Evolutionary conservation across 1,140 invertebrate genomes (phyloP).

Genomic region (Mizuhopecten yessoensis): DNA sequence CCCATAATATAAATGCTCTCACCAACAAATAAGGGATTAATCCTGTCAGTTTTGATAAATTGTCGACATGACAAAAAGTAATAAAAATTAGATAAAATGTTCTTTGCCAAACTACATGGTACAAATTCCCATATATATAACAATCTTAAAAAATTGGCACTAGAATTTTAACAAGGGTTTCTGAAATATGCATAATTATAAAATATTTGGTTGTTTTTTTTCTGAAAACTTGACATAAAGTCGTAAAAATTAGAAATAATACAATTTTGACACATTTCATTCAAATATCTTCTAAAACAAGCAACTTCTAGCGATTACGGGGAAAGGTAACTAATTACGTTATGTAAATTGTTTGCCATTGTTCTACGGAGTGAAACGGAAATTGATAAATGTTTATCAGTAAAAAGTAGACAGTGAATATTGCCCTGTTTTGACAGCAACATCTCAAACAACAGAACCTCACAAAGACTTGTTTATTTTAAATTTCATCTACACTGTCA

Average conservation of each 20-base stretch:
- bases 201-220: no score
- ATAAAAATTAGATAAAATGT: background rate
- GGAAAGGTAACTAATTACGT: background rate
- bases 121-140: background rate
- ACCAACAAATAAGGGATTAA: background rate
- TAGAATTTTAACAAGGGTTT: background rate
- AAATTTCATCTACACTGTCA: background rate
- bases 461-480: background rate
- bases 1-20: background rate
- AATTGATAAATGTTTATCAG: constrained; percentile 20
- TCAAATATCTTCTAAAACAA: background rate
- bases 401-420: background rate
- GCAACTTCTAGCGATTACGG: background rate
- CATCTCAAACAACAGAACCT: background rate
- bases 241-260: background rate
- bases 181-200: background rate
- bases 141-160: background rate
- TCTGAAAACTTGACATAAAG: background rate
- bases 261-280: background rate
- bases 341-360: background rate
- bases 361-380: background rate
- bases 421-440: background rate
- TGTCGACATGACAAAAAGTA: background rate
- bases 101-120: background rate
- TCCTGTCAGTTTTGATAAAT: background rate